Conservation (phyloP, 2,113 vertebrate genomes). For the Sinocyclocheilus maitianheensis region DNA sequence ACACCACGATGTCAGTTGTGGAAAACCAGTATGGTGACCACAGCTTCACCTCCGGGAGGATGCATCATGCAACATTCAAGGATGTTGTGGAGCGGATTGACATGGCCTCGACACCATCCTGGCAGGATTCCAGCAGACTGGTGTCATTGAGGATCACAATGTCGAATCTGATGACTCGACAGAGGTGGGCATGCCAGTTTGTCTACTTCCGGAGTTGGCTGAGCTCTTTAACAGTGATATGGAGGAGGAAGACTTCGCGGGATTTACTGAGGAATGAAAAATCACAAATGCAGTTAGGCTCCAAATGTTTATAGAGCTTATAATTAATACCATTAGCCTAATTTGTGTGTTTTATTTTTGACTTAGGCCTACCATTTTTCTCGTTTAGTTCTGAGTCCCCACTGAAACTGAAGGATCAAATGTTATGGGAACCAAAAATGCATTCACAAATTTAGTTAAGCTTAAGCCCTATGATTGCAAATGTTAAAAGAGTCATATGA, state of each 20-base stretch:
- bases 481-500: background rate
- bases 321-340: background rate
- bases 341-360: background rate
- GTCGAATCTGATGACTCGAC: background rate
- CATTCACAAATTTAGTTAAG: background rate
- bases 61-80: background rate
- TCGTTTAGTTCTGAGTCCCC: background rate
- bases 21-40: background rate
- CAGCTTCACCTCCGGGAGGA: background rate
- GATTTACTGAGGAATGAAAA: background rate
- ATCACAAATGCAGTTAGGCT: background rate
- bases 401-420: background rate
- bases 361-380: background rate
- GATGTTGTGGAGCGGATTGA: background rate
- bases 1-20: background rate
- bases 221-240: background rate
- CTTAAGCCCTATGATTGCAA: background rate
- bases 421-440: background rate
- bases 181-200: background rate
- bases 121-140: background rate
- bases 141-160: background rate
- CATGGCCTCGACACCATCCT: background rate
- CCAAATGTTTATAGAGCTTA: background rate
- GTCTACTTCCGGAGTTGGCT: background rate
- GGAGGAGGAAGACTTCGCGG: background rate